Evolutionary conservation across 2,888 invertebrate genomes (phyloP).

Genomic region (Arrhopalites spinosus): DNA sequence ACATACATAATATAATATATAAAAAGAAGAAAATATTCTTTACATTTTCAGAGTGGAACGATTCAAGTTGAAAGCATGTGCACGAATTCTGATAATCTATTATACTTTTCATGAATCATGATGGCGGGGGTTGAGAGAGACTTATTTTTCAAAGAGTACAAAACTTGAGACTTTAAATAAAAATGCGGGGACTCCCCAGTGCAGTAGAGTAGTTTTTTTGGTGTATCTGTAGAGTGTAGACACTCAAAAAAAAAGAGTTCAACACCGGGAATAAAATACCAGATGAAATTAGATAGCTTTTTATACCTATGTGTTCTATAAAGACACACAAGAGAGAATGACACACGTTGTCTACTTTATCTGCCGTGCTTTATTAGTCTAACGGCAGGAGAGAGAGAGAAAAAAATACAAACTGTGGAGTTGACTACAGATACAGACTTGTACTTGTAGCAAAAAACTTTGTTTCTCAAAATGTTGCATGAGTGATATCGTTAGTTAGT

Average conservation of each 20-base stretch:
- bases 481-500: not conserved
- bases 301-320: not conserved
- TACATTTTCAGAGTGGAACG: conserved; percentile 24
- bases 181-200: not conserved
- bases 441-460: not conserved
- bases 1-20: not conserved
- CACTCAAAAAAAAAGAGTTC: not conserved
- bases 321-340: not conserved
- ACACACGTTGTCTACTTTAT: not conserved
- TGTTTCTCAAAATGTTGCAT: not conserved
- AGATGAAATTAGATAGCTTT: not conserved
- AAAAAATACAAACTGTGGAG: not conserved
- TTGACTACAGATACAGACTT: no score
- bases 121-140: not conserved
- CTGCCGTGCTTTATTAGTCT: not conserved
- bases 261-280: not conserved
- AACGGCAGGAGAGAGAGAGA: not conserved
- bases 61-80: conserved; percentile 32
- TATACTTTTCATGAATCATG: conserved; percentile 11
- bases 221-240: no score
- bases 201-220: not conserved
- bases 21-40: not conserved
- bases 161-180: not conserved
- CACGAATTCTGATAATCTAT: conserved; percentile 40
- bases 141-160: not conserved